Conservation (phyloP, 2,888 invertebrate genomes). For the Himalopsyche tibetana region DNA sequence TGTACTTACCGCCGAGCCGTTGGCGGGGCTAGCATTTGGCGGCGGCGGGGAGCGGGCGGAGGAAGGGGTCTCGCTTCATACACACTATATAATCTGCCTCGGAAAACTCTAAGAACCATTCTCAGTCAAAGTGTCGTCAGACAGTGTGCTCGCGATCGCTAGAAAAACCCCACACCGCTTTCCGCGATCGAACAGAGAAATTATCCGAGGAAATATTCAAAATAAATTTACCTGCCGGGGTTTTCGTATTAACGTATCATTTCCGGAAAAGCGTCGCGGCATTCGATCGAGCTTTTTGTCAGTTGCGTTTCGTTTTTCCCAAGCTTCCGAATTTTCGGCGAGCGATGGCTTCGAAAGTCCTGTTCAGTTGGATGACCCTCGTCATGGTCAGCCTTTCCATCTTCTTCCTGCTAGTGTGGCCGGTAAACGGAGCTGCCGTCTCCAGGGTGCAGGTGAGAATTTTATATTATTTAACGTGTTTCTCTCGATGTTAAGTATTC, state of each 20-base stretch:
- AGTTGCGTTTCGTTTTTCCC: neutral
- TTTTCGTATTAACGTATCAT: neutral
- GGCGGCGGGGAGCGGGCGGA: neutral
- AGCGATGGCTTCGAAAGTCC: conserved; percentile 13
- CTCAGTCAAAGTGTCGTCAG: conserved; percentile 35
- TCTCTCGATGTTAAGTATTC: neutral
- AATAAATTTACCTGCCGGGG: neutral
- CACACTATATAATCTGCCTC: conserved; percentile 31
- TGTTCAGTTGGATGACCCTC: conserved; percentile 38
- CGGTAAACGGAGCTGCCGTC: conserved; percentile 29
- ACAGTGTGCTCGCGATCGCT: conserved; percentile 5
- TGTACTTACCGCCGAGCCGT: neutral
- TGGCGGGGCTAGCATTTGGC: neutral
- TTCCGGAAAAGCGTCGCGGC: conserved; percentile 4
- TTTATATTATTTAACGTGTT: neutral
- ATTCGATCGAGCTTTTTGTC: neutral
- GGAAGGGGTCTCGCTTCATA: conserved; percentile 32
- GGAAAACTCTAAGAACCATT: conserved; percentile 28
- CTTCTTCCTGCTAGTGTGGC: conserved; percentile 35
- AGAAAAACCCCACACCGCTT: neutral
- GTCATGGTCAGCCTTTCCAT: conserved; percentile 33
- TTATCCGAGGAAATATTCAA: neutral
- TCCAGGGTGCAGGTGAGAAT: conserved; percentile 33
- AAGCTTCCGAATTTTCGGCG: neutral
- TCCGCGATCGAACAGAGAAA: neutral